phyloP scores from a whole-genome alignment of 2,888 invertebrate species.

The Aphidius colemani region DNA sequence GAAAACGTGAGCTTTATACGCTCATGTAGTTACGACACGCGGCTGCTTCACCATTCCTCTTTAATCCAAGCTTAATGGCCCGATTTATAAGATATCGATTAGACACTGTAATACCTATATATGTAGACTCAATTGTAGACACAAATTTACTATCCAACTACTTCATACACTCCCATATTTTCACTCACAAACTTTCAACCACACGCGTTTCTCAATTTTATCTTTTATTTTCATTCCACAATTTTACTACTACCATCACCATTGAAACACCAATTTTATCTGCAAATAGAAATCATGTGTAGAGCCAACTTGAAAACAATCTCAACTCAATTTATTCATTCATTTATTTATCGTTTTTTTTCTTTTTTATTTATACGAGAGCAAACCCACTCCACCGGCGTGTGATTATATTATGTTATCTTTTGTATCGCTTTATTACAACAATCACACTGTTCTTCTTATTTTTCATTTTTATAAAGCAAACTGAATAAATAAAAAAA shows the following conservation, averaged over 20 bases:
- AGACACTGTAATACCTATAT: constrained; percentile 15
- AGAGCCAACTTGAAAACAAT: no score
- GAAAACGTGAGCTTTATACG: constrained; percentile 14
- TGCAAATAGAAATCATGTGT: background rate
- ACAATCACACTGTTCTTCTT: no score
- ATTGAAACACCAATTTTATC: constrained; percentile 5
- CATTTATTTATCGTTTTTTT: background rate
- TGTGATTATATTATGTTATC: no score
- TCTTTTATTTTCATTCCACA: background rate
- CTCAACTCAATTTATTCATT: no score
- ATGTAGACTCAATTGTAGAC: constrained; percentile 6
- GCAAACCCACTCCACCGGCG: no score
- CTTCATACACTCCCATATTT: constrained; percentile 7
- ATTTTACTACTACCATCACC: background rate
- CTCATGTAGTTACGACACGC: constrained; percentile 25
- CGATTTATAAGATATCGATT: constrained; percentile 45
- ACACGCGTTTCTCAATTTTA: background rate
- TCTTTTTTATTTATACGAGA: no score
- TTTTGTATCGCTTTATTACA: no score
- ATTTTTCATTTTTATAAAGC: no score
- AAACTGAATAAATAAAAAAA: no score
- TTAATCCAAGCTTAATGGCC: constrained; percentile 42
- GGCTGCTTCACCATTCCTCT: constrained; percentile 35
- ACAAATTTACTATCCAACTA: constrained; percentile 34
- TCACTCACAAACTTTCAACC: no score